Evolutionary conservation across 2,113 vertebrate species (phyloP), one percentile per base, ranked within the genome.

Genomic region (Notothenia coriiceps): DNA sequence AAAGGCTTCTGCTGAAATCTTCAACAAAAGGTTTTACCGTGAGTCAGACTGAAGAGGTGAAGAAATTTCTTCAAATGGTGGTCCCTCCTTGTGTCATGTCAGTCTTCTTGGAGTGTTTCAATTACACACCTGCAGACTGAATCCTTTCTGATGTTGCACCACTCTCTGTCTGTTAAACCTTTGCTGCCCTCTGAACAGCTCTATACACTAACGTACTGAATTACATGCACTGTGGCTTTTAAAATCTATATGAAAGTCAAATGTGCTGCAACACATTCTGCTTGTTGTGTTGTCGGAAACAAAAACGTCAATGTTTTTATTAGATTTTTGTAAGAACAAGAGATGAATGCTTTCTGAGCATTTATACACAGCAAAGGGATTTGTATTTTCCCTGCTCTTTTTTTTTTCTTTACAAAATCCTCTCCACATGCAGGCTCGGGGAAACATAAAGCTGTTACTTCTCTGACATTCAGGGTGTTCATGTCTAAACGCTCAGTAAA

Each of bases 91-190:
- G 14, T 52, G 22, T 52, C 71, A 60, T 55, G 33, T 52, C 40
- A 29, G 33, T 18, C 49, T 49, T 44, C 47, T 46, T 6, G 2
- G 15, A 25, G n/a, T 18, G 18, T 59, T 79, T 50, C 49, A 76
- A 79, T 74, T 73, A 68, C 66, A 70, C 70, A 79, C 77, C 67
- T 86, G 25, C 8, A n/a, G 61, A 47, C 82, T 63, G 76, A 83
- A 59, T 79, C 61, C 54, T 25, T 73, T 14, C 35, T 68, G 6
- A 29, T 75, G 64, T 64, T n/a, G 4, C 44, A 35, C 65, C 50
- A 33, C 51, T 68, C 46, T 50, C 5, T 1, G 8, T 29, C 12
- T 50, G 50, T 63, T 65, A 0, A 59, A 20, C 7, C 33, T 65
- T 22, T 57, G 5, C 35, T 64, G 22, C 12, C 2, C 47, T 55